Percentiles rank a stretch among this genome's conserved stretches.
phyloP scores from a whole-genome alignment of 2,888 invertebrate species.

The Agrochola macilenta region DNA sequence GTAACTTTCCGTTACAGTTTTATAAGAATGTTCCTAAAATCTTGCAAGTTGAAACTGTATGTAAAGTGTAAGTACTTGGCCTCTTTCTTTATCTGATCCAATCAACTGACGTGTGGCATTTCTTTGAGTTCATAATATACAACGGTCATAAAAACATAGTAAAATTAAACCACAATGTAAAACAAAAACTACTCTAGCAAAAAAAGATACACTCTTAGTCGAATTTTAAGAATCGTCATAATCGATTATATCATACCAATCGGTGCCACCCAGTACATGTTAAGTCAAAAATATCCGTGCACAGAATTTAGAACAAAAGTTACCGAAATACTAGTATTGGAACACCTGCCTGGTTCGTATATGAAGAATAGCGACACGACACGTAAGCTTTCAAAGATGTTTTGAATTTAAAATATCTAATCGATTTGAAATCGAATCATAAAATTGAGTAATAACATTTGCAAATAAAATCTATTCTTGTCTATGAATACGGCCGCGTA shows the following conservation, averaged over 20 bases:
- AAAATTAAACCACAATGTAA: background rate
- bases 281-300: conserved; percentile 65
- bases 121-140: conserved; percentile 10
- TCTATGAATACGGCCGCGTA: conserved; percentile 49
- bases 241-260: conserved; percentile 66
- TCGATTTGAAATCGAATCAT: conserved; percentile 58
- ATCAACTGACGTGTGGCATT: conserved; percentile 31
- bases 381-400: conserved; percentile 64
- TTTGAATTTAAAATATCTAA: conserved; percentile 68
- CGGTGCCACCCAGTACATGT: conserved; percentile 70
- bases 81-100: conserved; percentile 10
- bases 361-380: conserved; percentile 59
- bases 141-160: conserved; percentile 11
- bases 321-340: conserved; percentile 63
- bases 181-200: background rate
- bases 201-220: conserved; percentile 9
- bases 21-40: background rate
- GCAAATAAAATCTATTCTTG: conserved; percentile 57
- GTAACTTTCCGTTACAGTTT: background rate
- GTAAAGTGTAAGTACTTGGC: background rate
- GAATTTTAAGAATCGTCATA: conserved; percentile 44
- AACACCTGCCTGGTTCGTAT: conserved; percentile 62
- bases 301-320: conserved; percentile 68
- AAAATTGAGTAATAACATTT: conserved; percentile 42
- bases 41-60: conserved; percentile 10